Evolutionary conservation across 2,797 vertebrate species (phyloP), one percentile per base, ranked within the genome.

Genomic region (Amniataba percoides): DNA sequence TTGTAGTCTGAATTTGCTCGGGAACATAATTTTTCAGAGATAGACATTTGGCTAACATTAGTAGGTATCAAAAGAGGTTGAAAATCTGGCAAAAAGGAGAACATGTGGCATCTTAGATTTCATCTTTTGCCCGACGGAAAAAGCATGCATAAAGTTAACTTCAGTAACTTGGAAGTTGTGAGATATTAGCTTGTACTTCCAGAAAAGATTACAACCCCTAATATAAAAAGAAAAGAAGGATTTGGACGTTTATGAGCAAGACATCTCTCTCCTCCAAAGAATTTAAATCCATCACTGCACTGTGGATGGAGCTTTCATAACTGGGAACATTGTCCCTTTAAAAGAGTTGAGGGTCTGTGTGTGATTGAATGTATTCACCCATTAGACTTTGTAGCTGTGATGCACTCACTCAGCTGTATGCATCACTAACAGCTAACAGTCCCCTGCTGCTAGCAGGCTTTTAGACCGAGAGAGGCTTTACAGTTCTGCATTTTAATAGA

Each of bases 401-500:
- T 93, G 92, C 93, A 93, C 93, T 93, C 91, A 93, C 90, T 94
- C 91, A 89, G 90, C 91, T 94, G 92, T 91, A 91, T 93, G 91
- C 93, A 91, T 91, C 93, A 88, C 93, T 93, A 92, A 93, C 92
- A 94, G 93, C 92, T 82, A 92, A 89, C 93, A 94, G 92, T 91
- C 92, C 89, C 93, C 94, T 18, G 92, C 94, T 94, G 93, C 88
- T 94, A 78, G 84, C 87, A 92, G 91, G 93, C 93, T 94, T 95
- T 94, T 91, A 94, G 90, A 92, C 84, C 49, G 84, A 91, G 89
- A 87, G 90, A 86, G 90, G 92, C 92, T 93, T 93, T 92, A 90
- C 91, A 92, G 87, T 94, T 92, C 91, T 92, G 94, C 90, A 94
- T 94, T 93, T 94, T 94, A 94, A 94, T 94, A 92, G 89, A 92